Conservation (phyloP, 2,113 vertebrate species). For the Scomber colias region DNA sequence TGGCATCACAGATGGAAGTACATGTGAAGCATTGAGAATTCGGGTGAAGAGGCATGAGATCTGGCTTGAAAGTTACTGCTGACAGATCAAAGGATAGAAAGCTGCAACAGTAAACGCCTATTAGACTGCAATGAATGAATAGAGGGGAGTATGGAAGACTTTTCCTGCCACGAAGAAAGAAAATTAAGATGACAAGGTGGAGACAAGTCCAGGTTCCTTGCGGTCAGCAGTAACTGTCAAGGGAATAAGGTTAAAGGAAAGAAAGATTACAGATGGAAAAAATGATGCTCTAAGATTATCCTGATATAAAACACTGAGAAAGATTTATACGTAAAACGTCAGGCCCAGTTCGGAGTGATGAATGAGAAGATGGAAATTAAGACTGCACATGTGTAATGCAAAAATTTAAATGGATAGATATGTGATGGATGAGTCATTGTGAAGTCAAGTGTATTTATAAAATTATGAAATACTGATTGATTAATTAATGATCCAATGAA, state of each 20-base stretch:
- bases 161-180: conserved; percentile 24
- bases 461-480: too few relatives aligned
- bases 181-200: conserved; percentile 40
- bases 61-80: background rate
- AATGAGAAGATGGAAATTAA: conserved; percentile 13
- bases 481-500: background rate
- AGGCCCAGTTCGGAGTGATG: conserved; percentile 29
- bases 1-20: too few relatives aligned
- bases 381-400: conserved; percentile 19
- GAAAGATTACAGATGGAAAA: conserved; percentile 58
- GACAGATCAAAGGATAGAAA: conserved; percentile 27
- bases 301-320: conserved; percentile 1
- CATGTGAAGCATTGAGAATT: conserved; percentile 6
- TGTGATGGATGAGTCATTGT: too few relatives aligned
- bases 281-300: conserved; percentile 32
- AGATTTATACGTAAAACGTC: conserved; percentile 23
- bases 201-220: conserved; percentile 42
- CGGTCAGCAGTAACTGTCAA: conserved; percentile 35
- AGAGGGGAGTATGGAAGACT: background rate
- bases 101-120: background rate
- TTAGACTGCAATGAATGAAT: background rate
- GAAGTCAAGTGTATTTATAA: too few relatives aligned
- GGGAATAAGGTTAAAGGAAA: conserved; percentile 42
- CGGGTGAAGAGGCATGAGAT: background rate
- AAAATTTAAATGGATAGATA: conserved; percentile 14